These are phyloP conservation scores for Coenonympha arcania DNA, from an alignment of 2,888 invertebrate species.

Conservation along the genomic window DNA sequence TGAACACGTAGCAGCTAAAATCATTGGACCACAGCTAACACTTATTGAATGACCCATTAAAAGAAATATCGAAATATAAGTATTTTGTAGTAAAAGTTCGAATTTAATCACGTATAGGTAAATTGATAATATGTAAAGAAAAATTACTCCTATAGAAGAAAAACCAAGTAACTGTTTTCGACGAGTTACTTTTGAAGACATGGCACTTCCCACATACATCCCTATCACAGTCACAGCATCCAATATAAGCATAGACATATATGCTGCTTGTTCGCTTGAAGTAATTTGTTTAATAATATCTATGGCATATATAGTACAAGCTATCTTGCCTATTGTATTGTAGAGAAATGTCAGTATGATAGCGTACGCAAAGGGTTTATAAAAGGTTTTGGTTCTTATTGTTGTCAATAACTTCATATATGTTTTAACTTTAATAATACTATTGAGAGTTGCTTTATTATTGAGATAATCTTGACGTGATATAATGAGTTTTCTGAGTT, in stretches of 20 bases:
- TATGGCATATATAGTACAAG: conserved; percentile 8
- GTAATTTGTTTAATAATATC: conserved; percentile 19
- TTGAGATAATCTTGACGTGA: conserved; percentile 20
- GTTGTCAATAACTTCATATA: not conserved
- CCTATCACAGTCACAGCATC: conserved; percentile 28
- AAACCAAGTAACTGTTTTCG: conserved; percentile 31
- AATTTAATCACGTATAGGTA: conserved; percentile 9
- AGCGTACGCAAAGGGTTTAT: conserved; percentile 12
- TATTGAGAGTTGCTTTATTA: too few species aligned
- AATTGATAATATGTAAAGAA: conserved; percentile 1
- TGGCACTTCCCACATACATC: conserved; percentile 33
- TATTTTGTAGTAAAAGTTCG: not conserved
- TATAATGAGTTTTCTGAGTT: conserved; percentile 18
- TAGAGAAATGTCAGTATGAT: conserved; percentile 3
- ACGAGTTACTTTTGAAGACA: conserved; percentile 30
- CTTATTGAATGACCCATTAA: conserved; percentile 16
- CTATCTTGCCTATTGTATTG: conserved; percentile 14
- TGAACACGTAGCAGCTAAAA: conserved; percentile 32
- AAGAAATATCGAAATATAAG: conserved; percentile 10
- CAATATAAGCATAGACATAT: conserved; percentile 17
- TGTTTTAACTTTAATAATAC: not conserved
- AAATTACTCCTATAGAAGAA: not conserved
- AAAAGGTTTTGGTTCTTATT: conserved; percentile 17
- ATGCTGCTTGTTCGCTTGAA: conserved; percentile 11
- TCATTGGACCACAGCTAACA: conserved; percentile 32